Conservation (phyloP, 2,113 vertebrate species). For the Pteruthius melanotis region DNA sequence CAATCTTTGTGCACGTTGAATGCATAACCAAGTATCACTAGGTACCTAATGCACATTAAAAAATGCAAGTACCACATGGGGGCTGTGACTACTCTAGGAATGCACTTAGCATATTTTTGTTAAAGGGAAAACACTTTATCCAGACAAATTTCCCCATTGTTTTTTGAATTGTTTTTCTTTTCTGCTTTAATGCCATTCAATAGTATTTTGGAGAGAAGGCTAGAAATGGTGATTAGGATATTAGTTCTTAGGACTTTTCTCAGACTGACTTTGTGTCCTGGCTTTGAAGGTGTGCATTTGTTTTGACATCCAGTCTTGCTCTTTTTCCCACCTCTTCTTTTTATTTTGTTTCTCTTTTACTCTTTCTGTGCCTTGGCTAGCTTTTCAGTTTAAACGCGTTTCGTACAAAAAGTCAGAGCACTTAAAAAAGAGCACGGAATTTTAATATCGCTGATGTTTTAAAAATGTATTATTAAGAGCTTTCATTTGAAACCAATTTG, state of each 20-base stretch:
- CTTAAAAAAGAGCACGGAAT: slow-evolving; percentile 6
- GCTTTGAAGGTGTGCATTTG: not conserved
- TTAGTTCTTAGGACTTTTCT: not conserved
- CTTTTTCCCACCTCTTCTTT: not conserved
- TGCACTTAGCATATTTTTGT: not conserved
- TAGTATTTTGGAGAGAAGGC: not conserved
- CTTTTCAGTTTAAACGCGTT: slow-evolving; percentile 22
- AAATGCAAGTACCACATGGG: not conserved
- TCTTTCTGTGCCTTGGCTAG: not conserved
- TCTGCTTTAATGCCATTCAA: not conserved
- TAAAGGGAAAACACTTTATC: not conserved
- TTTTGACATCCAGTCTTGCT: slow-evolving; percentile 56
- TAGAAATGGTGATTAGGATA: not conserved
- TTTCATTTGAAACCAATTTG: slow-evolving; percentile 49
- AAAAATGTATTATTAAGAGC: slow-evolving; percentile 50
- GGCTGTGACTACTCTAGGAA: not conserved
- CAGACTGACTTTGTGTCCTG: slow-evolving; percentile 19
- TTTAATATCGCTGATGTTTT: slow-evolving; percentile 26
- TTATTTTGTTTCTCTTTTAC: not conserved
- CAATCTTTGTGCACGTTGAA: no score
- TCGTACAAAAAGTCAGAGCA: not conserved
- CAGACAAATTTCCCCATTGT: not conserved
- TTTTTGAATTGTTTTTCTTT: not conserved
- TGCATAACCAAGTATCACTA: not conserved
- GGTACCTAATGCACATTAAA: not conserved